Evolutionary conservation across 1,140 invertebrate species (phyloP).

Genomic region (Gonioctena quinquepunctata): DNA sequence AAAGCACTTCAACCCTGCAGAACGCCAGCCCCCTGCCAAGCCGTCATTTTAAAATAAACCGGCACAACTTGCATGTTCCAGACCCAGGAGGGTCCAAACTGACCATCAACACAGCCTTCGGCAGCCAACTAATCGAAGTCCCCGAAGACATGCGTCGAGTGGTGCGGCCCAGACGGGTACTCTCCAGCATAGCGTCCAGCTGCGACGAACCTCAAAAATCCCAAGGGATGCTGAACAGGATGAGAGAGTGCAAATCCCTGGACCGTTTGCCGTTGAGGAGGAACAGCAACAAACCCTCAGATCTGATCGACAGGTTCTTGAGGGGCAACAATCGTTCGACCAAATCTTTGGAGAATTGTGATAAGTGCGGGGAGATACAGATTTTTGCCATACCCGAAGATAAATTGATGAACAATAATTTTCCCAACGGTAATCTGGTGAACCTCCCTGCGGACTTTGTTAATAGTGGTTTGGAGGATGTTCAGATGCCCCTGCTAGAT

Average conservation of each 20-base stretch:
- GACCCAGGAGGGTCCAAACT: conserved; percentile 55
- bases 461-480: conserved; percentile 53
- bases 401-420: conserved; percentile 61
- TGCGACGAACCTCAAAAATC: conserved; percentile 59
- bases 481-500: conserved; percentile 61
- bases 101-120: conserved; percentile 57
- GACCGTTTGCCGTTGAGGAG: conserved; percentile 56
- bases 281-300: conserved; percentile 22
- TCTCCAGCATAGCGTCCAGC: conserved; percentile 62
- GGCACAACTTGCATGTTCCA: conserved; percentile 46
- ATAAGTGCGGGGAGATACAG: conserved; percentile 53
- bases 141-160: conserved; percentile 50
- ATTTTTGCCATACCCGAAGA: conserved; percentile 56
- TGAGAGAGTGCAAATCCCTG: conserved; percentile 59
- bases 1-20: conserved; percentile 51
- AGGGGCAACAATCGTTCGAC: conserved; percentile 17
- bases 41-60: conserved; percentile 37
- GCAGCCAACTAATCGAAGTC: conserved; percentile 54
- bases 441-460: conserved; percentile 50
- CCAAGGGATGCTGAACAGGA: conserved; percentile 49
- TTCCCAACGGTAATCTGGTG: conserved; percentile 61
- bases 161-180: conserved; percentile 52
- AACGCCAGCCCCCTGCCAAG: conserved; percentile 47
- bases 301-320: conserved; percentile 29
- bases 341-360: conserved; percentile 53